phyloP scores from a whole-genome alignment of 1,140 invertebrate genomes.

The Wiebesia pumilae region DNA sequence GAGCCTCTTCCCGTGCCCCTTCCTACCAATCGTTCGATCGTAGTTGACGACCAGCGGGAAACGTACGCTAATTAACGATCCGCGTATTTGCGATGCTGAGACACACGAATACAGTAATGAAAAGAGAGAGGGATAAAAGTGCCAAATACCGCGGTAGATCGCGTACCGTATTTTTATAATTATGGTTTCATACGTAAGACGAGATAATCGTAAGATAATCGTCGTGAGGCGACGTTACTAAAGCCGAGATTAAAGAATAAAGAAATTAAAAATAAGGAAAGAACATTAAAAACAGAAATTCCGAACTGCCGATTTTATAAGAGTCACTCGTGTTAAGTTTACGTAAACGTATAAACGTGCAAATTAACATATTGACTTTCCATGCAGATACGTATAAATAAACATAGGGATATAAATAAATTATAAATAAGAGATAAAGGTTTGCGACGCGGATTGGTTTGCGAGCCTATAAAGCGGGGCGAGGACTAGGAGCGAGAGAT shows the following conservation, averaged over 20 bases:
- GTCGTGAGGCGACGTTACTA: conserved; percentile 18
- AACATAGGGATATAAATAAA: conserved; percentile 31
- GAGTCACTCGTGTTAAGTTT: conserved; percentile 55
- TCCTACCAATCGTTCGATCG: not conserved
- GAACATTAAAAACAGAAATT: conserved; percentile 63
- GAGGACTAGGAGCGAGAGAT: not conserved
- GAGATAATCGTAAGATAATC: no score
- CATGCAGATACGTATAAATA: conserved; percentile 29
- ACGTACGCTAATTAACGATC: not conserved
- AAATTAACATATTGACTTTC: conserved; percentile 22
- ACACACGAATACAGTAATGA: conserved; percentile 14
- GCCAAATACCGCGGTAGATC: conserved; percentile 73
- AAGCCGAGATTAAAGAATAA: conserved; percentile 30
- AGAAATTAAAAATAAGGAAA: conserved; percentile 28
- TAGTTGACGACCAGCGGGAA: not conserved
- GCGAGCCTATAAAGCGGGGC: not conserved
- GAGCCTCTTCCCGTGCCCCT: not conserved
- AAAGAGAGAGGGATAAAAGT: conserved; percentile 68
- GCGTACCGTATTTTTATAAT: conserved; percentile 76
- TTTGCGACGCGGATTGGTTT: not conserved
- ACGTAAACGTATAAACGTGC: conserved; percentile 31
- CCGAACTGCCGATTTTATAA: conserved; percentile 75
- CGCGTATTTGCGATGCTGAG: not conserved
- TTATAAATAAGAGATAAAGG: conserved; percentile 19
- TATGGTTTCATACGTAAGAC: conserved; percentile 74